phyloP scores from a whole-genome alignment of 2,888 invertebrate genomes.

The Aporophyla nigra region DNA sequence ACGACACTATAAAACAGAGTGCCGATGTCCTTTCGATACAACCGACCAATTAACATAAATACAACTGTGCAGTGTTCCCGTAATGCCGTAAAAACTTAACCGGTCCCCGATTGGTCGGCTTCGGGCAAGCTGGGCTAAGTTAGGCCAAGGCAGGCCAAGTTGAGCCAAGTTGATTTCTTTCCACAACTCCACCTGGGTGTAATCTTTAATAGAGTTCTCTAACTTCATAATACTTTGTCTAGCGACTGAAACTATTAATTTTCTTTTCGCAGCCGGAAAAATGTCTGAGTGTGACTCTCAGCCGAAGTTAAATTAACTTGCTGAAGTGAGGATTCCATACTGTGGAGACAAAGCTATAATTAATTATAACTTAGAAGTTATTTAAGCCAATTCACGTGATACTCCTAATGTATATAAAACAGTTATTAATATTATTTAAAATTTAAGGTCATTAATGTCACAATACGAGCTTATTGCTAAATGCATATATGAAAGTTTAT shows the following conservation, averaged over 20 bases:
- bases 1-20: constrained; percentile 39
- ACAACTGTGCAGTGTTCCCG: constrained; percentile 32
- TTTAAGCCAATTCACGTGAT: constrained; percentile 5
- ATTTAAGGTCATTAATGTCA: too few species aligned
- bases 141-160: constrained; percentile 48
- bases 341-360: constrained; percentile 43
- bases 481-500: too few species aligned
- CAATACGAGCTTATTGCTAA: too few species aligned
- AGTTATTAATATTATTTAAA: too few species aligned
- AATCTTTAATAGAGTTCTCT: constrained; percentile 80
- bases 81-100: constrained; percentile 51
- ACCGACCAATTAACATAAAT: constrained; percentile 56
- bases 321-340: constrained; percentile 62
- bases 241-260: constrained; percentile 81
- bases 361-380: constrained; percentile 29
- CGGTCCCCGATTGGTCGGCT: constrained; percentile 65
- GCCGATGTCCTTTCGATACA: constrained; percentile 40
- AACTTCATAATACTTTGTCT: constrained; percentile 79
- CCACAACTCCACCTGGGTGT: constrained; percentile 69
- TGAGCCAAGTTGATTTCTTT: constrained; percentile 63
- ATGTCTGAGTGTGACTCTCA: constrained; percentile 73
- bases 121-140: constrained; percentile 38
- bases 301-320: constrained; percentile 67
- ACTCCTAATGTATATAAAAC: too few species aligned
- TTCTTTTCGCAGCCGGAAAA: constrained; percentile 78